These are phyloP conservation scores for Lasioglossum villosulum DNA, from an alignment of 2,888 invertebrate species.

Conservation along the genomic window DNA sequence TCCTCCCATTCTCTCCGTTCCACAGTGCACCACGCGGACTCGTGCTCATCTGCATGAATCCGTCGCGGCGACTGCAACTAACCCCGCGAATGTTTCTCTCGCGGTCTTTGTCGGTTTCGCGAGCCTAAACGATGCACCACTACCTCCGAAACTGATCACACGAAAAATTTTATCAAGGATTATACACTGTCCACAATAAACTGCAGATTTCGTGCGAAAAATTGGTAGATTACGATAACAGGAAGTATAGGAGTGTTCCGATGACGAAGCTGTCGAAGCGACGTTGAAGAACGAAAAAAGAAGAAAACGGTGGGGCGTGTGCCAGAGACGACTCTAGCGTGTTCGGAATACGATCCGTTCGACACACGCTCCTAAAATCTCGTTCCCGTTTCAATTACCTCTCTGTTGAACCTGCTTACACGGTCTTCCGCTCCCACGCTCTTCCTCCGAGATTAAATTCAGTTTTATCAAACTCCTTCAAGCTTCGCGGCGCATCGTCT, in stretches of 20 bases:
- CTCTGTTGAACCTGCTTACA: conserved; percentile 13
- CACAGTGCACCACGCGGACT: conserved; percentile 48
- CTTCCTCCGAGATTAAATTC: conserved; percentile 45
- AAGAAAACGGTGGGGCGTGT: not conserved
- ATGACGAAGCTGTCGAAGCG: not conserved
- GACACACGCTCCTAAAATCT: conserved; percentile 21
- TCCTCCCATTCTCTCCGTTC: conserved; percentile 44
- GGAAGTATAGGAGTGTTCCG: too few relatives aligned
- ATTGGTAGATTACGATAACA: too few relatives aligned
- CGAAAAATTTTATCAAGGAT: not conserved
- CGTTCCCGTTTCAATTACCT: conserved; percentile 9
- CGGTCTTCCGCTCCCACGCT: conserved; percentile 20
- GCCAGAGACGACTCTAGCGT: not conserved
- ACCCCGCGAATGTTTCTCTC: conserved; percentile 9
- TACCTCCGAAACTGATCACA: not conserved
- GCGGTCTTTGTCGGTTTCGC: conserved; percentile 21
- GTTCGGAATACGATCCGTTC: not conserved
- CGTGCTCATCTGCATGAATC: conserved; percentile 73
- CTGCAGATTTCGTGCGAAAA: too few relatives aligned
- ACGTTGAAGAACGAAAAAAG: not conserved
- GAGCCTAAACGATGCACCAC: not conserved
- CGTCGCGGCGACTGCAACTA: conserved; percentile 43
- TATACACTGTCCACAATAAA: not conserved
- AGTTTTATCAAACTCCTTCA: conserved; percentile 44
- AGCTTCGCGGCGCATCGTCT: conserved; percentile 35